Conservation (phyloP, 2,797 vertebrate genomes). For the Hoplostethus mediterraneus region DNA sequence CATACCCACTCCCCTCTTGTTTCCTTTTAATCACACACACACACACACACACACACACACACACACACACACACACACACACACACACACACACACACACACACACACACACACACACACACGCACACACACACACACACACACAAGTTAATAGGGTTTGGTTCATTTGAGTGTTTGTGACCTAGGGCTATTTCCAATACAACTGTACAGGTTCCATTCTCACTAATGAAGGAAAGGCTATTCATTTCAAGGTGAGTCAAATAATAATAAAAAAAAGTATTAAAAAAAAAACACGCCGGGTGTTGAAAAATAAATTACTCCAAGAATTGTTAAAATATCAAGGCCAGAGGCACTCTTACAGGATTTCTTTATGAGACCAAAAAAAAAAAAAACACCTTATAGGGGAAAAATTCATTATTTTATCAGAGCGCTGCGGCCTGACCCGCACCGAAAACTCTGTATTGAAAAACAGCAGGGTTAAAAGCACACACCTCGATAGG, state of each 20-base stretch:
- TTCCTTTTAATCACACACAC: no score
- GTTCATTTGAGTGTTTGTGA: constrained; percentile 54
- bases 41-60: no score
- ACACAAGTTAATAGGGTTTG: constrained; percentile 56
- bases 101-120: neutral
- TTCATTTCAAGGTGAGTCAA: constrained; percentile 69
- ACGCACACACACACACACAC: neutral
- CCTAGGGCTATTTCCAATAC: constrained; percentile 57
- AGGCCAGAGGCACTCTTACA: constrained; percentile 30
- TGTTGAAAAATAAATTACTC: constrained; percentile 59
- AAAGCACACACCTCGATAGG: constrained; percentile 30
- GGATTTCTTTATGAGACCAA: constrained; percentile 17
- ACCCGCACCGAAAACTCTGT: constrained; percentile 31
- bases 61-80: constrained; percentile 14
- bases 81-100: neutral
- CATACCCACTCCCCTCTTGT: no score
- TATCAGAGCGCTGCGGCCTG: constrained; percentile 35
- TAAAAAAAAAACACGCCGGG: constrained; percentile 48
- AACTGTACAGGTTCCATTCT: constrained; percentile 48
- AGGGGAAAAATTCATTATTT: constrained; percentile 30
- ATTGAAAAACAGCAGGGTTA: constrained; percentile 21
- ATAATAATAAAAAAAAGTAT: constrained; percentile 43
- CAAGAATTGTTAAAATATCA: no score
- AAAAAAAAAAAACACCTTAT: constrained; percentile 13
- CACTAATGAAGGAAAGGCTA: constrained; percentile 61